A percentile compares a stretch with the other conserved stretches of the same genome.
Evolutionary conservation across 2,888 invertebrate genomes (phyloP).

Genomic region (Lysandra bellargus): DNA sequence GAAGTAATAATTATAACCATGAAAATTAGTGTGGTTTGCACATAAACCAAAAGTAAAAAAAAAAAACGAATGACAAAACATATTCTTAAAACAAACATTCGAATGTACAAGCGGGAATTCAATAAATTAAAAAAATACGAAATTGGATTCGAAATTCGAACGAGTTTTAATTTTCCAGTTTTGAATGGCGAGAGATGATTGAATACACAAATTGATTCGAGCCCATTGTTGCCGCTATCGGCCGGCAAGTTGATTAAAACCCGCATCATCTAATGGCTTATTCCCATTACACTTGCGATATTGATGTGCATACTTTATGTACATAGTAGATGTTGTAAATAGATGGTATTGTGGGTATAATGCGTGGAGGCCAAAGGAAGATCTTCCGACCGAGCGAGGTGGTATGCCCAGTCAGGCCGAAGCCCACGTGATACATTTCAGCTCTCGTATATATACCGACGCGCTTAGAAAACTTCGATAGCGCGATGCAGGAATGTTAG

Average conservation of each 20-base stretch:
- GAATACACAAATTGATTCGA: slow-evolving; percentile 63
- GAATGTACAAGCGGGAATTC: not conserved
- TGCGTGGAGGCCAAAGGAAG: no score
- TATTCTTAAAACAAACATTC: not conserved
- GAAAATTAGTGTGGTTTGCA: no score
- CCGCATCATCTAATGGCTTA: slow-evolving; percentile 34
- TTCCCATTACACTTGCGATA: slow-evolving; percentile 41
- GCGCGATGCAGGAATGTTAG: no score
- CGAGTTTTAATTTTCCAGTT: slow-evolving; percentile 45
- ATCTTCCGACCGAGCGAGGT: no score
- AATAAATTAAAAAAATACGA: slow-evolving; percentile 3
- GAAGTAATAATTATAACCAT: no score
- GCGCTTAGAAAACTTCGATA: no score
- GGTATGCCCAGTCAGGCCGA: no score
- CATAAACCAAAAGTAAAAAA: not conserved
- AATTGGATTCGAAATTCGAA: slow-evolving; percentile 23
- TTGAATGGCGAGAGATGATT: slow-evolving; percentile 53
- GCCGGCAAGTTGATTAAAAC: slow-evolving; percentile 61
- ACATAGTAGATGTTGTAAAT: no score
- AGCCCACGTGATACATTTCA: no score
- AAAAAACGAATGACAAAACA: not conserved
- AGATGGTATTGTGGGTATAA: no score
- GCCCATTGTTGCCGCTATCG: slow-evolving; percentile 51
- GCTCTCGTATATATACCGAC: no score
- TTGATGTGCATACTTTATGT: slow-evolving; percentile 28